Evolutionary conservation across 2,888 invertebrate genomes (phyloP), one percentile per base, ranked within the genome.

Genomic region (Aspidapion aeneum): DNA sequence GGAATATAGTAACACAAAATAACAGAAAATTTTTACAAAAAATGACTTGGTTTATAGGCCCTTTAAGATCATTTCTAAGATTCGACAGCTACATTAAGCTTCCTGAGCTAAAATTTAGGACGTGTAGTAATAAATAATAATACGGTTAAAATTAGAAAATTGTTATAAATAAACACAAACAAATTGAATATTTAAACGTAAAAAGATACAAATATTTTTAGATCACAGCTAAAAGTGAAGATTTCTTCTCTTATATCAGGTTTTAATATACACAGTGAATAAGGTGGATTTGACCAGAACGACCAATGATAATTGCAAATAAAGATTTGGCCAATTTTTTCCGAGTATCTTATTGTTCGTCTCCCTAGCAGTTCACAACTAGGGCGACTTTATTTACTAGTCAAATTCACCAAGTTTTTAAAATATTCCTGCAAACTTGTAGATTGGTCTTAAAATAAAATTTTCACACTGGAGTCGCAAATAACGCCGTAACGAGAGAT

Each of bases 141-240:
- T 35, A 35, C 35, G 5, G 12, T 7, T 35, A 35, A 35, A 35
- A 35, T n/a, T n/a, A n/a, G n/a, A 35, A 35, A 3, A 35, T 35
- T 35, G 12, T 12, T 7, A 35, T 35, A 35, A 35, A 35, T 7
- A 35, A 35, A 35, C 12, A 35, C 35, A 35, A 7, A 35, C 35
- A 35, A 35, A 35, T 3, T 35, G n/a, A n/a, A n/a, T n/a, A n/a
- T n/a, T n/a, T n/a, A n/a, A n/a, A n/a, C n/a, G n/a, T n/a, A 48
- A 18, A 52, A 52, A 66, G 63, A 71, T 71, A 71, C 72, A 72
- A 71, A 71, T 67, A 74, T 72, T 72, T 74, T 74, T 74, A 79
- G 78, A 78, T 79, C 79, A 79, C 79, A 79, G 79, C 78, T 78
- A 78, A 77, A 75, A 77, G 76, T 77, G 77, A 77, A 77, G 75